Conservation (phyloP, 2,888 invertebrate species). For the Eupithecia subumbrata region DNA sequence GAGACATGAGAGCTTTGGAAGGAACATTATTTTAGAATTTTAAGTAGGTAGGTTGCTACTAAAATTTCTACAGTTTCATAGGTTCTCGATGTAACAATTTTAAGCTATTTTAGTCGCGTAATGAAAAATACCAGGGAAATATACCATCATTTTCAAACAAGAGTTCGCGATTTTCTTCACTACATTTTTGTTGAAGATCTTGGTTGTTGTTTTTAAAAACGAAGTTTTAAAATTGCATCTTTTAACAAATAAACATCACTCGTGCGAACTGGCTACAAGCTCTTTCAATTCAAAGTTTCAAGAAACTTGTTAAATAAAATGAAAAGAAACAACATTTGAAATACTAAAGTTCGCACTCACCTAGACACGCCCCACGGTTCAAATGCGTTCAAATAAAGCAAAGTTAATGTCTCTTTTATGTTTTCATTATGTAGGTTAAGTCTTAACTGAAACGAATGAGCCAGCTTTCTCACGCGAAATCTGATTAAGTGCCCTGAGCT, state of each 20-base stretch:
- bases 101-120: not conserved
- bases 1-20: slow-evolving; percentile 30
- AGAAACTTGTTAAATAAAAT: slow-evolving; percentile 13
- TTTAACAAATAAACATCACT: slow-evolving; percentile 17
- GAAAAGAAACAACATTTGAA: slow-evolving; percentile 19
- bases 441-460: slow-evolving; percentile 46
- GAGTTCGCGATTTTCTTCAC: not conserved
- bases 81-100: not conserved
- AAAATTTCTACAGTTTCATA: not conserved
- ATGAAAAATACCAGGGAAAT: not conserved
- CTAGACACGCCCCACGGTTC: not conserved
- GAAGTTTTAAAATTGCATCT: slow-evolving; percentile 7
- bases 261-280: slow-evolving; percentile 9
- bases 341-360: slow-evolving; percentile 11
- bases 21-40: slow-evolving; percentile 20
- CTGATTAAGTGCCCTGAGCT: slow-evolving; percentile 48
- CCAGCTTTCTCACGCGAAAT: slow-evolving; percentile 46
- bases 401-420: slow-evolving; percentile 40
- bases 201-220: not conserved
- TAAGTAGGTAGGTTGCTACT: not conserved
- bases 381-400: slow-evolving; percentile 30
- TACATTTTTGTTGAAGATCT: not conserved
- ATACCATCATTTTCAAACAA: too few relatives aligned
- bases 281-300: slow-evolving; percentile 20
- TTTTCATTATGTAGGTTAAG: slow-evolving; percentile 41